Base-by-base conservation (phyloP, 1,140 invertebrate genomes). In the Linepithema humile region DNA sequence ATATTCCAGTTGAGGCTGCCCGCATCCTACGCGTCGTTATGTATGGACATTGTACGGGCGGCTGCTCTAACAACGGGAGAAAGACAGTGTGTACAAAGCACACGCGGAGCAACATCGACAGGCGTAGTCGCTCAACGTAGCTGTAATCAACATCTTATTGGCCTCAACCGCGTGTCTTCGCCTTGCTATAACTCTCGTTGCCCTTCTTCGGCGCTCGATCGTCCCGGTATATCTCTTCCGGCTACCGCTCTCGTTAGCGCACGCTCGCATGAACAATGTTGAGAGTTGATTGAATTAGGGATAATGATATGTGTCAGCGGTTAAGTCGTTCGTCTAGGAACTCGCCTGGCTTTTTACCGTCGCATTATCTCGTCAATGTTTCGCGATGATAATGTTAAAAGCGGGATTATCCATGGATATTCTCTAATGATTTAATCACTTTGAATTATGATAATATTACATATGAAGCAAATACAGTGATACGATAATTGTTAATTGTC, bases 121-220 rank as follows among this genome's bases (percentile, higher is more conserved):
- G 84, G 43, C 83, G 64, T 50, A n/a, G n/a, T 82, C 67, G 85
- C 86, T 62, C 84, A 43, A 64, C 82, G 73, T 69, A n/a, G 82
- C 86, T 77, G 83, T 86, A 90, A 90, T 90, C 88, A 84, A 86
- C 80, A 86, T 90, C 84, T 82, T 85, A 85, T 88, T 88, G 87
- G 57, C 43, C 85, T 50, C 65, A 72, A 55, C 62, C 29, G 60
- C 64, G 26, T 85, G 78, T 88, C 83, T 83, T 88, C 75, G 70
- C 3, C 35, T 3, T 29, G 72, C 86, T 83, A 53, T 83, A 83
- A 88, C 67, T 88, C 84, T 88, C 60, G 59, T 85, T 75, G 72
- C 59, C 69, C 78, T 82, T 88, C 84, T 85, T 80, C 72, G 64
- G 60, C 72, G 50, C 73, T 17, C 62, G 80, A 83, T 57, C 60